Percentiles rank a stretch among this genome's conserved stretches.
These are phyloP conservation scores for Thysanoteuthis rhombus DNA, from an alignment of 2,888 invertebrate species.

Conservation along the genomic window DNA sequence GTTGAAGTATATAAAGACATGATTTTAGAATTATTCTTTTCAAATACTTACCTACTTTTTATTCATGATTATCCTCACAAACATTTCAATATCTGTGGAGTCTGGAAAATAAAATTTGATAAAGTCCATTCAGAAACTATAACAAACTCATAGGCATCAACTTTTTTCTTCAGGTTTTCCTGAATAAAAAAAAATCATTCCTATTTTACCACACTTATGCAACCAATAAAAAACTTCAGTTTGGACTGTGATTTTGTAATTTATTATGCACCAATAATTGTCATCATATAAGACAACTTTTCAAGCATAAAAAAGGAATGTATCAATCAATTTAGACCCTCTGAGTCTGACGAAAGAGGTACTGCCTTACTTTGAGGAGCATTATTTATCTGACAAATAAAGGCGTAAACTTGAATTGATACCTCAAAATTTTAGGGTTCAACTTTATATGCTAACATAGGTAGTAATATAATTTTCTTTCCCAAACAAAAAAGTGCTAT, in stretches of 20 bases:
- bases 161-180: background rate
- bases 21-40: no score
- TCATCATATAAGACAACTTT: no score
- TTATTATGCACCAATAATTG: background rate
- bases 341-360: background rate
- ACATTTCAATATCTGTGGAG: background rate
- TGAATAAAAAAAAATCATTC: no score
- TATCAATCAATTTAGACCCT: background rate
- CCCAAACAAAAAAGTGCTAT: background rate
- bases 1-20: no score
- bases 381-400: background rate
- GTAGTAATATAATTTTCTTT: no score
- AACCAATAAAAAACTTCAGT: background rate
- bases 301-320: background rate
- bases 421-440: background rate
- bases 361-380: background rate
- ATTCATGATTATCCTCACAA: background rate
- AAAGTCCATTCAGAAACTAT: background rate
- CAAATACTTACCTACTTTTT: background rate
- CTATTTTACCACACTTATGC: background rate
- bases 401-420: background rate
- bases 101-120: background rate
- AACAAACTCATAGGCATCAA: background rate
- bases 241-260: background rate
- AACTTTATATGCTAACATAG: no score